phyloP scores from a whole-genome alignment of 1,140 invertebrate genomes.

The Cheumatopsyche charites region DNA sequence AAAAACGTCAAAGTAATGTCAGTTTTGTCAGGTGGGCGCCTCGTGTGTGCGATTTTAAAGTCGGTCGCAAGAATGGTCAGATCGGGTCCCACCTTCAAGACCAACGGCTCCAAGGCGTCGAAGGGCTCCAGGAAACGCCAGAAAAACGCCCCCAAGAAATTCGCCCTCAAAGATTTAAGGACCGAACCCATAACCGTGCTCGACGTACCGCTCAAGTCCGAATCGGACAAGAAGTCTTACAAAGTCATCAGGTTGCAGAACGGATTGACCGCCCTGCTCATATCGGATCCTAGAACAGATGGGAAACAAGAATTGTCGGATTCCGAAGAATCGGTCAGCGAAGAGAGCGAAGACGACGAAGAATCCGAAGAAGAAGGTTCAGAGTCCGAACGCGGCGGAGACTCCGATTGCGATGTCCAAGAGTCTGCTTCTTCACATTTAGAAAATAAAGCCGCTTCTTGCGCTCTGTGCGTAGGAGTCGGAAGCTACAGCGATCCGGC shows the following conservation, averaged over 20 bases:
- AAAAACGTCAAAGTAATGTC: constrained; percentile 2
- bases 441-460: constrained; percentile 63
- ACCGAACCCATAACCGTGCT: background rate
- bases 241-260: constrained; percentile 3
- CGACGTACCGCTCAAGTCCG: constrained; percentile 7
- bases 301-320: background rate
- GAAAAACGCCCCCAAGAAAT: constrained; percentile 3
- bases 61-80: constrained; percentile 27
- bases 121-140: background rate
- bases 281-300: constrained; percentile 11
- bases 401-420: background rate
- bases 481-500: constrained; percentile 71
- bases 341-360: background rate
- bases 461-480: constrained; percentile 72
- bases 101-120: background rate
- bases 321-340: background rate
- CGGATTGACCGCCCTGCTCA: constrained; percentile 16
- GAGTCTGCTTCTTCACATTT: background rate
- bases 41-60: background rate
- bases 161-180: background rate
- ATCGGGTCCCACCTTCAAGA: constrained; percentile 31
- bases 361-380: background rate
- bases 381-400: background rate
- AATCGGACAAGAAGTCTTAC: constrained; percentile 31
- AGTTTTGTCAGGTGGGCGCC: background rate